phyloP scores from a whole-genome alignment of 2,888 invertebrate species.

The Spodoptera exigua region DNA sequence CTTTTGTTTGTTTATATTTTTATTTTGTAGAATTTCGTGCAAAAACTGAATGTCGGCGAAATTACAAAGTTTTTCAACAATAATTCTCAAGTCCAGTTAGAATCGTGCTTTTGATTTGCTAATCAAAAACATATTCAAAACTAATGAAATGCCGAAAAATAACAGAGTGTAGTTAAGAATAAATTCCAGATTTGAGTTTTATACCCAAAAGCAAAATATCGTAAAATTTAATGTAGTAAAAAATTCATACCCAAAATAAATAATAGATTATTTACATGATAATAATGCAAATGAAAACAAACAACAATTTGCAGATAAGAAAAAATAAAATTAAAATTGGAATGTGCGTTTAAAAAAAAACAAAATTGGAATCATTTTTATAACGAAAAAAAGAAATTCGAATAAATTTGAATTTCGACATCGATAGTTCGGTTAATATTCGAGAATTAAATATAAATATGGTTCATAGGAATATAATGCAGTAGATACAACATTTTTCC shows the following conservation, averaged over 20 bases:
- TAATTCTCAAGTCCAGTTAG: conserved; percentile 30
- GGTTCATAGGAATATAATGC: not conserved
- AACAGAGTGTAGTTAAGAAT: not conserved
- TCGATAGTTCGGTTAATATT: conserved; percentile 3
- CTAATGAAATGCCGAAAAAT: not conserved
- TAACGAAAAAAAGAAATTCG: not conserved
- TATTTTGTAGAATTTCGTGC: conserved; percentile 28
- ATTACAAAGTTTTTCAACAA: not conserved
- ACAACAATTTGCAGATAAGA: conserved; percentile 22
- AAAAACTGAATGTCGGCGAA: conserved; percentile 26
- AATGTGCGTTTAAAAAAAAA: conserved; percentile 30
- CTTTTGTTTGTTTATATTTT: conserved; percentile 42
- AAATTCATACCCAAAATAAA: conserved; percentile 18
- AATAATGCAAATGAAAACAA: conserved; percentile 49
- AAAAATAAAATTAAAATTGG: conserved; percentile 30
- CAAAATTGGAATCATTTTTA: conserved; percentile 21
- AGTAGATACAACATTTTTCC: conserved; percentile 65
- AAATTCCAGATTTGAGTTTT: not conserved
- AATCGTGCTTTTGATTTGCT: not conserved
- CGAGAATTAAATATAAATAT: too few relatives aligned
- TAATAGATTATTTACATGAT: not conserved
- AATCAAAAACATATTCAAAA: not conserved
- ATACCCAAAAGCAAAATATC: not conserved
- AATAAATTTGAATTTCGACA: conserved; percentile 35
- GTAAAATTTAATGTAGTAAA: not conserved